Evolutionary conservation across 2,888 invertebrate genomes (phyloP).

Genomic region (Lampropteryx suffumata): DNA sequence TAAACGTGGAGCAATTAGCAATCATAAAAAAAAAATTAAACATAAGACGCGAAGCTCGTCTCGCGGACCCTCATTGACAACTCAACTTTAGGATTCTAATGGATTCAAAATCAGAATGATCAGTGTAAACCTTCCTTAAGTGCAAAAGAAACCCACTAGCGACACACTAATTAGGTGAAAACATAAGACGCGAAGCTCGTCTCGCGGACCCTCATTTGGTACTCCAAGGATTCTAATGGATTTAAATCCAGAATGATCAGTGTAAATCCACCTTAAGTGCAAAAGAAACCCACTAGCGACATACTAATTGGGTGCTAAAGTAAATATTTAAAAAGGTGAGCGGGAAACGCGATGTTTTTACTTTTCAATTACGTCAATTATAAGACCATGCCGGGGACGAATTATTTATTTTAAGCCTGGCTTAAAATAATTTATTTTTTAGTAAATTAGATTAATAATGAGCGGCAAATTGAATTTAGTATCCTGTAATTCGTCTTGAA

Average conservation of each 20-base stretch:
- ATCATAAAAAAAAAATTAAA: no score
- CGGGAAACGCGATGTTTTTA: slow-evolving; percentile 67
- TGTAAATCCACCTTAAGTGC: slow-evolving; percentile 37
- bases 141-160: slow-evolving; percentile 57
- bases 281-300: slow-evolving; percentile 59
- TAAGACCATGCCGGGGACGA: slow-evolving; percentile 52
- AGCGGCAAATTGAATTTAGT: not conserved
- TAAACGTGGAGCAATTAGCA: no score
- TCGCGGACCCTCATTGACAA: not conserved
- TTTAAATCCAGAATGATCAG: slow-evolving; percentile 15
- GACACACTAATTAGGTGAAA: slow-evolving; percentile 76
- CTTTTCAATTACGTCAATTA: slow-evolving; percentile 78
- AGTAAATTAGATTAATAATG: slow-evolving; percentile 9
- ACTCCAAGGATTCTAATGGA: slow-evolving; percentile 1
- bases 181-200: not conserved
- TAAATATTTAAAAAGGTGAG: slow-evolving; percentile 78
- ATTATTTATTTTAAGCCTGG: slow-evolving; percentile 29
- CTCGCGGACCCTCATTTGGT: not conserved
- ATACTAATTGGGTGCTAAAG: slow-evolving; percentile 76
- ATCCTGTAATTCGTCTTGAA: no score
- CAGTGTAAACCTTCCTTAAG: slow-evolving; percentile 34
- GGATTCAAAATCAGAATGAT: slow-evolving; percentile 15
- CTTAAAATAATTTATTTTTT: slow-evolving; percentile 26
- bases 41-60: slow-evolving; percentile 1
- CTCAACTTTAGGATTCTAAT: no score